Evolutionary conservation across 2,888 invertebrate species (phyloP), one percentile per base, ranked within the genome.

Genomic region (Tetragonula carbonaria): DNA sequence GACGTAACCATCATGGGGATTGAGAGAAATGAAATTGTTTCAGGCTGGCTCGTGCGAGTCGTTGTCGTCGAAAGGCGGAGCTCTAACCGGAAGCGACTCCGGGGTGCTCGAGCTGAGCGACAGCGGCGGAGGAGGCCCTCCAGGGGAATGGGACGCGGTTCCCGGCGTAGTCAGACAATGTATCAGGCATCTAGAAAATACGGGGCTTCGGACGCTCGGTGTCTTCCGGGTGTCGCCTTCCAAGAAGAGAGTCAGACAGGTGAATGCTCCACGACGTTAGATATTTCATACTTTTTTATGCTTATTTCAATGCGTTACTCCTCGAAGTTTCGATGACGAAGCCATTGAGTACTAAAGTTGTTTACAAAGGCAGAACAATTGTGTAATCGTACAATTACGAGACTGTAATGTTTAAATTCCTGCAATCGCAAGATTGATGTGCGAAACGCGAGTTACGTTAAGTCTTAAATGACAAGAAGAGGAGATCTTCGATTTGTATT

Each of bases 191-290:
- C 96, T 99, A 85, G 97, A 98, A 93, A 95, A 96, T 75, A 96
- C 97, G 91, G 98, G 98, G 50, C 95, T 99, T 67, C 96, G 97
- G 91, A 98, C 98, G 65, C 96, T 98, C 28, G 99, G 99, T 2
- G 97, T 99, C 83, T 99, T 99, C 95, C 96, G 99, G 89, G 98
- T 99, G 68, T 98, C 98, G 87, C 97, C 98, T 57, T 98, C 98
- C 6, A 98, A 98, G 94, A 99, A 98, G 94, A 96, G 98, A 93
- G 98, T 98, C 65, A 96, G 98, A 95, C 98, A 98, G 97, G 98
- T 98, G 81, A 8, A 78, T 14, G 8, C 18, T 53, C 63, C 0
- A 11, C 4, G 14, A 51, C 21, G 28, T 21, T 33, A 16, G 16
- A 23, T 4, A 21, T 63, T 11, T 28, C 28, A 28, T 28, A 28